phyloP scores from a whole-genome alignment of 2,797 vertebrate species.

The Pseudochromis fuscus region DNA sequence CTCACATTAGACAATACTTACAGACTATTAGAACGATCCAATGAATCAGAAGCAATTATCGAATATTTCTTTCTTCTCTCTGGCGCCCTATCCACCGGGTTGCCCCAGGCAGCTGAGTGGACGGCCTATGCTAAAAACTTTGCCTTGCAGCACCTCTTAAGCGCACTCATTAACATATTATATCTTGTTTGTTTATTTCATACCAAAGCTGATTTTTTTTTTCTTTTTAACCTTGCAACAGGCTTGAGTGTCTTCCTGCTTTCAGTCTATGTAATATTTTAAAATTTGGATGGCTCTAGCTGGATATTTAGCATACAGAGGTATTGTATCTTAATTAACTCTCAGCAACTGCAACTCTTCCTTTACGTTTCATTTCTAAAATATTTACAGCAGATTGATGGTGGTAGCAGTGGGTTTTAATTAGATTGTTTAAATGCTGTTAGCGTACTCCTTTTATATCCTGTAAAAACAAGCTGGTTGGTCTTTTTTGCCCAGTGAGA shows the following conservation, averaged over 20 bases:
- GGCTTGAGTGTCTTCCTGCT: background rate
- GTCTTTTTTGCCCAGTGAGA: background rate
- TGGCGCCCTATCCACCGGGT: background rate
- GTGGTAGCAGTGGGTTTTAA: background rate
- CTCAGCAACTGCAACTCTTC: background rate
- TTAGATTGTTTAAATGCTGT: background rate
- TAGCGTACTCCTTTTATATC: background rate
- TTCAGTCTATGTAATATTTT: background rate
- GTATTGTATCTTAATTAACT: background rate
- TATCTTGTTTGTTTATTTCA: background rate
- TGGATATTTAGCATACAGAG: too few relatives aligned
- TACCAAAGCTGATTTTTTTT: background rate
- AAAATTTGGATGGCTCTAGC: too few relatives aligned
- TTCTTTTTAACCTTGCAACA: too few relatives aligned
- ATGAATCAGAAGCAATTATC: background rate
- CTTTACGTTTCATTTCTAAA: background rate
- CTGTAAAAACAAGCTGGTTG: background rate
- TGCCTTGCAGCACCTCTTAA: constrained; percentile 9
- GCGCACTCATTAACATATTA: background rate
- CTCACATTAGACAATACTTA: background rate
- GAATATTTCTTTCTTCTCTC: background rate
- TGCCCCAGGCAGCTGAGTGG: background rate
- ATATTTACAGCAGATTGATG: background rate
- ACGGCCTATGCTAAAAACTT: background rate
- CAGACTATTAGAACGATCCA: background rate